Base-by-base conservation (phyloP, 2,888 invertebrate species). In the Campoplex capitator region DNA sequence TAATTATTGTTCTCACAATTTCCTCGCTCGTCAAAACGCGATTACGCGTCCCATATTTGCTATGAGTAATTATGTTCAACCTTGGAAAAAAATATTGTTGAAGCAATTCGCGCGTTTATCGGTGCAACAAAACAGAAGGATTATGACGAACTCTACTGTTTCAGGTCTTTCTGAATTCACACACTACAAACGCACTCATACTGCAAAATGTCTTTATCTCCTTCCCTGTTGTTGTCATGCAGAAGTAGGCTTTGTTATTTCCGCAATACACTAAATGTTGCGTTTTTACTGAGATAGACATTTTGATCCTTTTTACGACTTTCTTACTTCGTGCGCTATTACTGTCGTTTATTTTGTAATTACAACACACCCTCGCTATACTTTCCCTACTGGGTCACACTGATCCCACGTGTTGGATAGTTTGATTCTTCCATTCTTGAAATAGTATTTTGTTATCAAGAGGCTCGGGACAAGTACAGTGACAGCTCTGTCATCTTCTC, bases 141-240 rank as follows among this genome's bases (percentile, higher is more conserved):
- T 42, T 35, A 6, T n/a, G 54, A 48, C 18, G 11, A 54, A 78
- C 67, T 35, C 35, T 62, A 32, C 62, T 62, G 62, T 3, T 28
- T 78, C 38, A 54, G 23, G 54, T 54, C 68, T 78, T 78, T 68
- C 54, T 48, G 42, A 56, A 23, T 35, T 54, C 35, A 16, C 80
- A 23, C 51, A 56, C 42, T 48, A 45, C 35, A 4, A 51, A 54
- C 38, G 38, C 51, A 32, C 45, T 32, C 11, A 28, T 23, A n/a
- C 28, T 18, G 18, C 38, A 0, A 23, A n/a, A 62, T 45, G 71
- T 35, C 58, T 80, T 80, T 80, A 35, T 67, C 51, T 67, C n/a
- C 23, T 77, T 48, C 38, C 56, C 32, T 48, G 51, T 51, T 16
- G 13, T 35, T 23, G 56, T 38, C 28, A 11, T n/a, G 23, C 54